phyloP scores from a whole-genome alignment of 2,797 vertebrate species.

The Pyrrhura leucotis region DNA sequence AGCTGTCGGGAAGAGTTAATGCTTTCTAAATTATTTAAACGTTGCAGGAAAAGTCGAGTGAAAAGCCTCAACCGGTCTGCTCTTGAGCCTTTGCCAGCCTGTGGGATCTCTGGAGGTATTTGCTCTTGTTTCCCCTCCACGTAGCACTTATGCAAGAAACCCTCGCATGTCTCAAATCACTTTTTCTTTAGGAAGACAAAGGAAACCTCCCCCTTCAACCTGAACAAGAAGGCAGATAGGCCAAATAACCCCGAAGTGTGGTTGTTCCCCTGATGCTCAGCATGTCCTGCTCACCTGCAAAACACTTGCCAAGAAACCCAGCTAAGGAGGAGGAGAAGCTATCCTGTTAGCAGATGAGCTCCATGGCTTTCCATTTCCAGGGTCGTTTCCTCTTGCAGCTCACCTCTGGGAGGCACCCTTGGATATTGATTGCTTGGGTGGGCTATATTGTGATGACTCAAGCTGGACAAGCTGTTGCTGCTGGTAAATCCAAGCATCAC shows the following conservation, averaged over 20 bases:
- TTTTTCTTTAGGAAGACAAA: not conserved
- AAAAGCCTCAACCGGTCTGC: not conserved
- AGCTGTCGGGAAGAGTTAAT: conserved; percentile 54
- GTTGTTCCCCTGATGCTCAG: fast-evolving
- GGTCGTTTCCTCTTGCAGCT: not conserved
- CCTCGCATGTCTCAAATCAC: not conserved
- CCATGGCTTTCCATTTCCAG: fast-evolving
- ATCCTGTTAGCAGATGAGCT: not conserved
- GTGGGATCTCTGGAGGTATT: conserved; percentile 40
- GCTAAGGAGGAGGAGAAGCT: fast-evolving
- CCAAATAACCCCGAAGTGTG: not conserved
- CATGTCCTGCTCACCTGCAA: not conserved
- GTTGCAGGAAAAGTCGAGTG: conserved; percentile 25
- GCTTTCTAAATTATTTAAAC: conserved; percentile 56
- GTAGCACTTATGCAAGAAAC: not conserved
- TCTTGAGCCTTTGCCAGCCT: conserved; percentile 30
- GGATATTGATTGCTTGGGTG: not conserved
- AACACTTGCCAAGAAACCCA: not conserved
- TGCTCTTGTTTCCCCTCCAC: not conserved
- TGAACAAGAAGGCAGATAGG: not conserved
- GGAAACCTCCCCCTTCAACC: not conserved
- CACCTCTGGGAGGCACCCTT: conserved; percentile 61
- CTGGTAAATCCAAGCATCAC: not conserved
- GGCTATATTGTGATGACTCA: not conserved
- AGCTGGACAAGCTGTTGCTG: not conserved